phyloP scores from a whole-genome alignment of 2,113 vertebrate species.

The Ochotona curzoniae region DNA sequence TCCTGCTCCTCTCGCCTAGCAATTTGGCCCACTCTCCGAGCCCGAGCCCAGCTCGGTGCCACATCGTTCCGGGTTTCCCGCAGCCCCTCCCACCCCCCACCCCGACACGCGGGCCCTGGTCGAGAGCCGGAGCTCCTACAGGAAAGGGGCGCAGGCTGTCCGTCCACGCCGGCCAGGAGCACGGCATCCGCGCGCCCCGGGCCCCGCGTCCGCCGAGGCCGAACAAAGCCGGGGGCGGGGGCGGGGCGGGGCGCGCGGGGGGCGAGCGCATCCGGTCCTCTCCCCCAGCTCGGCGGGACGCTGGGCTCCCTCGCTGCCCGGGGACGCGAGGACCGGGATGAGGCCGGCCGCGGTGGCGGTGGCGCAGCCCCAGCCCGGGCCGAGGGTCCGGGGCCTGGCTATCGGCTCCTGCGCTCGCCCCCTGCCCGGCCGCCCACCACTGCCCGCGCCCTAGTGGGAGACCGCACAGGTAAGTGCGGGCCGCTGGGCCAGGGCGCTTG shows the following conservation, averaged over 20 bases:
- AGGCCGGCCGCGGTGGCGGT: constrained; percentile 19
- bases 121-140: not conserved
- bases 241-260: constrained; percentile 50
- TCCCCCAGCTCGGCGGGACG: constrained; percentile 41
- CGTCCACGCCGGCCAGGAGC: not conserved
- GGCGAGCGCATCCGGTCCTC: constrained; percentile 55
- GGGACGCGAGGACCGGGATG: constrained; percentile 43
- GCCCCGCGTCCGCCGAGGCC: not conserved
- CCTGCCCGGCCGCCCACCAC: not conserved
- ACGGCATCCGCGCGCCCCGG: not conserved
- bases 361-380: constrained; percentile 42
- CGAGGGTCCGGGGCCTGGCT: constrained; percentile 39
- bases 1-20: constrained; percentile 71
- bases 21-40: constrained; percentile 80
- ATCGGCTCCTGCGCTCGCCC: not conserved
- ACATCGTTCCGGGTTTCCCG: not conserved
- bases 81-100: not conserved
- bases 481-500: not conserved
- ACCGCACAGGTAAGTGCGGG: constrained; percentile 74
- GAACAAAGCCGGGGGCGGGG: constrained; percentile 75
- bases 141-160: not conserved
- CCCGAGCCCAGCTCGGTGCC: constrained; percentile 53
- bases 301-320: not conserved
- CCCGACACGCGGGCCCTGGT: not conserved
- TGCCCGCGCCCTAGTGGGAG: constrained; percentile 58